These are phyloP conservation scores for Macrotus californicus DNA, from an alignment of 2,113 vertebrate genomes.

Conservation along the genomic window DNA sequence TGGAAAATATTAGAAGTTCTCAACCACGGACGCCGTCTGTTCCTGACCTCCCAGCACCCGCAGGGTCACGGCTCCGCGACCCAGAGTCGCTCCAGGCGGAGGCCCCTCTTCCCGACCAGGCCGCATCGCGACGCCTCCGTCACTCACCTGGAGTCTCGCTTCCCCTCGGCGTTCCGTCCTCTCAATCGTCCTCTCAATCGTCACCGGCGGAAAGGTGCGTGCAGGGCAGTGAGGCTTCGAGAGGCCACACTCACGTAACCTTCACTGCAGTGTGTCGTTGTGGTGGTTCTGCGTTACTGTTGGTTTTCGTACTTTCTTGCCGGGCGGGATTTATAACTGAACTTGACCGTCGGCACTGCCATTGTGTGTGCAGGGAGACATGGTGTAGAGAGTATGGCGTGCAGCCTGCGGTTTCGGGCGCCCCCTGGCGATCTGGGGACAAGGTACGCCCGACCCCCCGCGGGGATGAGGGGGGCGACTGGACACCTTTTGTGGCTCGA, in stretches of 20 bases:
- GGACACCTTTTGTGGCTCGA: fast-evolving
- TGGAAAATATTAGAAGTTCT: neutral
- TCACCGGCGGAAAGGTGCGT: neutral
- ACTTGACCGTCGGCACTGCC: neutral
- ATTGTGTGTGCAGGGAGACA: neutral
- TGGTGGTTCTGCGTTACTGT: neutral
- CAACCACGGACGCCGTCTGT: neutral
- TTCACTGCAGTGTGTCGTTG: fast-evolving
- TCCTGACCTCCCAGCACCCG: neutral
- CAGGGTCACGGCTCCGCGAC: neutral
- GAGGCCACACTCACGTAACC: neutral
- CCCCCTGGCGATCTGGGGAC: neutral
- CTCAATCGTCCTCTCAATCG: neutral
- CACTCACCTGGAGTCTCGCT: neutral
- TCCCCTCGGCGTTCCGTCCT: neutral
- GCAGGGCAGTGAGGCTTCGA: neutral
- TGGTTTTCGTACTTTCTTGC: neutral
- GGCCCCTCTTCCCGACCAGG: too few relatives aligned
- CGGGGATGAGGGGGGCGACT: neutral
- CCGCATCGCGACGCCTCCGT: too few relatives aligned
- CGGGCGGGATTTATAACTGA: neutral
- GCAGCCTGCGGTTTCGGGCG: neutral
- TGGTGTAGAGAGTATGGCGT: neutral
- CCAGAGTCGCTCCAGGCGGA: neutral
- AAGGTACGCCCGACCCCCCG: neutral